phyloP scores from a whole-genome alignment of 2,888 invertebrate genomes.

The Andrena marginata region DNA sequence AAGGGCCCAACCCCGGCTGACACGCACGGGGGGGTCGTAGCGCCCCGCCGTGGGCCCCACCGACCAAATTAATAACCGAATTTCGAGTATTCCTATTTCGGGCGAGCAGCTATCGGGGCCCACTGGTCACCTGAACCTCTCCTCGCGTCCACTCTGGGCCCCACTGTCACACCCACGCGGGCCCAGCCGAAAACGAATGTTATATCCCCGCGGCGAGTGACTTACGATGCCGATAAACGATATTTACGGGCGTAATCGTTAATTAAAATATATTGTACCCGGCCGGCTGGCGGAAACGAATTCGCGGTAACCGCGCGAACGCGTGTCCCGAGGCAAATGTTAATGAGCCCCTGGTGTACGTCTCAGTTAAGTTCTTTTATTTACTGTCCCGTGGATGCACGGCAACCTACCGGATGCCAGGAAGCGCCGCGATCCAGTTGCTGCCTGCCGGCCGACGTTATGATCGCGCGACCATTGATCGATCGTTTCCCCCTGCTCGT shows the following conservation, averaged over 20 bases:
- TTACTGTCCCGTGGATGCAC: background rate
- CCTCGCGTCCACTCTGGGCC: conserved; percentile 31
- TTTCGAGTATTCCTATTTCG: conserved; percentile 63
- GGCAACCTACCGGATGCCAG: background rate
- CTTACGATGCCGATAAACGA: conserved; percentile 61
- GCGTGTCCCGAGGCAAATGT: conserved; percentile 34
- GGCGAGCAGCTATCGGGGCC: conserved; percentile 59
- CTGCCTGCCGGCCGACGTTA: background rate
- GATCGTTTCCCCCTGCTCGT: conserved; percentile 10
- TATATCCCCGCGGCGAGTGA: conserved; percentile 53
- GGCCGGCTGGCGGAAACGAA: conserved; percentile 33
- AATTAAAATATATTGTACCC: conserved; percentile 58
- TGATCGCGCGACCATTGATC: conserved; percentile 28
- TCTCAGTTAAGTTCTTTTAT: conserved; percentile 35
- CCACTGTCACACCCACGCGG: conserved; percentile 68
- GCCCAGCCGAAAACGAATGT: conserved; percentile 47
- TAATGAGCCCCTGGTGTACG: conserved; percentile 43
- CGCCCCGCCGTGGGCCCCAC: conserved; percentile 75
- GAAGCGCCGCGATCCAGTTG: background rate
- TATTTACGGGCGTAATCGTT: conserved; percentile 66
- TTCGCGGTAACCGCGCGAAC: conserved; percentile 34
- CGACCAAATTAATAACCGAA: conserved; percentile 80
- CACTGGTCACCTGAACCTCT: conserved; percentile 53
- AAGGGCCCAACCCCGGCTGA: conserved; percentile 71
- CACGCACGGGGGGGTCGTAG: conserved; percentile 80